Evolutionary conservation across 1,140 invertebrate genomes (phyloP), one percentile per base, ranked within the genome.

Genomic region (Drosophila suzukii): DNA sequence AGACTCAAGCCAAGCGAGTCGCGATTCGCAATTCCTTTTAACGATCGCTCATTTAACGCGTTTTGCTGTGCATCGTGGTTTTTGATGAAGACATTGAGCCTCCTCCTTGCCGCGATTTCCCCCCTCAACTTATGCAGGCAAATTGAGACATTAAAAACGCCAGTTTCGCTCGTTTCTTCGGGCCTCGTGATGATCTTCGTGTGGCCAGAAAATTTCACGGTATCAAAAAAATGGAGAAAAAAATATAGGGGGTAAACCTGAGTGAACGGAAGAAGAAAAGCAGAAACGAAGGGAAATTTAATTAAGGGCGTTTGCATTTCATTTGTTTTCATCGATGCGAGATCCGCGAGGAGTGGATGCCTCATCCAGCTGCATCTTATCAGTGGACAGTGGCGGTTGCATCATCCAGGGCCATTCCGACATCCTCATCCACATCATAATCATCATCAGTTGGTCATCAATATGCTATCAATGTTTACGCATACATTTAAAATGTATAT

Each of bases 1-100:
- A 65, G 50, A 46, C 50, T 24, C 55, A 77, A 50, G 38, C 70
- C 57, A 74, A 75, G 74, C 74, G 63, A 70, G 67, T 57, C 60
- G 57, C 62, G 67, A 83, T 70, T 76, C 62, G 75, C 82, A 65
- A 68, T 82, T 82, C 79, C 76, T 67, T 83, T 88, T 88, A 86
- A 88, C 83, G 83, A 88, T 88, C 84, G 84, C 83, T 80, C 83
- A 83, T 88, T 88, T 88, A 88, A 89, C 83, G 83, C 84, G 84
- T 89, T 88, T 88, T 71, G 65, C 58, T 72, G 75, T 78, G 79
- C 59, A 73, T 77, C 61, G 78, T 79, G 70, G 61, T 27, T 86
- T 82, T 86, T 88, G 81, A 89, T 88, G 79, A 88, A 89, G 83
- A 83, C 84, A 88, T 88, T 88, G 78, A 50, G 57, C 39, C 71